These are phyloP conservation scores for Arrhopalites spinosus DNA, from an alignment of 2,888 invertebrate genomes.

Conservation along the genomic window DNA sequence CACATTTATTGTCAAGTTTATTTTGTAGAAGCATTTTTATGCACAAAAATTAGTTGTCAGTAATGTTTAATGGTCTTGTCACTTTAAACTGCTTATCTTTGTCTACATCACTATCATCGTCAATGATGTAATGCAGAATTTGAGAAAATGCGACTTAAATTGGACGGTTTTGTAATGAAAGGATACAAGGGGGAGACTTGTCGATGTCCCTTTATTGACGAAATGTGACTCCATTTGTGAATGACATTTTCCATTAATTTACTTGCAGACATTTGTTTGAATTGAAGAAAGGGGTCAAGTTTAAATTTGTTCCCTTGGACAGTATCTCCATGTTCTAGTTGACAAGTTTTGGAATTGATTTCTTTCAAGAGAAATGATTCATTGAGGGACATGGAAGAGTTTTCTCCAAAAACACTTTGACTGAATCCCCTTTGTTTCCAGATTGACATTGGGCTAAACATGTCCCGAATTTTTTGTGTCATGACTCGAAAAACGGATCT, in stretches of 20 bases:
- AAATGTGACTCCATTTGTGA: neutral
- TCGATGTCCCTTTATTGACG: neutral
- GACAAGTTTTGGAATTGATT: too few species aligned
- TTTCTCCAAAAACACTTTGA: too few species aligned
- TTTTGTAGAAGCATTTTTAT: too few species aligned
- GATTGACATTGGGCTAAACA: neutral
- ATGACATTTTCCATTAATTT: neutral
- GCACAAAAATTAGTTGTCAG: too few species aligned
- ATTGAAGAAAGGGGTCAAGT: too few species aligned
- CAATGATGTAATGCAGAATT: neutral
- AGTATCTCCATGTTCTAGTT: neutral
- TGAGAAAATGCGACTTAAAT: conserved; percentile 1
- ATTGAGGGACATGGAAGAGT: neutral
- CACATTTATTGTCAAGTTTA: neutral
- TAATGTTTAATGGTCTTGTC: too few species aligned
- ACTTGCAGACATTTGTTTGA: neutral
- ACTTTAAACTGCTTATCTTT: too few species aligned
- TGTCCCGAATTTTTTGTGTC: neutral
- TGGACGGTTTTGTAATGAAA: neutral
- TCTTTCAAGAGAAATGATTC: neutral
- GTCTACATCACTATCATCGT: too few species aligned
- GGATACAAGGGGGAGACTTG: too few species aligned
- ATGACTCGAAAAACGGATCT: neutral
- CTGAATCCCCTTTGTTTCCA: neutral
- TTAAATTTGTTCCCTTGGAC: neutral